Base-by-base conservation (phyloP, 92 coral and sea anemone species). In the Galaxea fascicularis region DNA sequence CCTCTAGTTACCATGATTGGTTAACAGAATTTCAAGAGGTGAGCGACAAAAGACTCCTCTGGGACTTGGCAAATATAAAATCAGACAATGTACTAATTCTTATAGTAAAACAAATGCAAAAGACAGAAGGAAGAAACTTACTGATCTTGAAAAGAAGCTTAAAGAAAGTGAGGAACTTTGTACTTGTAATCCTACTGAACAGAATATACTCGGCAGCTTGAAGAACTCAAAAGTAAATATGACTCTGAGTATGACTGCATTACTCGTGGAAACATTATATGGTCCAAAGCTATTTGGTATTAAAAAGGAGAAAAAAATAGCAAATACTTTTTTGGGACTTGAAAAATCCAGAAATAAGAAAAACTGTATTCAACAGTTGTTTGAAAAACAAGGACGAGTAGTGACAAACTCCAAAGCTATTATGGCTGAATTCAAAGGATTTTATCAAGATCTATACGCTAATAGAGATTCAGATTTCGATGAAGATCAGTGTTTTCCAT, bases 271-370 rank as follows among this genome's bases (percentile, higher is more conserved):
- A n/a, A n/a, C 27, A 67, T 81, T 18, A 27, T 81, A n/a, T 16
- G 71, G 56, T 82, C 90, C 31, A 63, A 67, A 45, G 80, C 84
- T 13, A 71, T 47, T 18, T 71, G 86, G 83, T 80, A 80, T 30
- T 77, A 87, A 80, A 46, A 80, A 74, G 87, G 90, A 4, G 90
- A 87, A 63, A 87, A 80, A 63, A 87, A 80, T 49, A 80, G 49
- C 29, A 87, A 80, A 47, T 78, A 41, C n/a, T 22, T 80, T 87
- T 64, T 72, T 80, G 73, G 72, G 53, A 27, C 77, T 80, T 25
- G 87, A 81, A 74, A 87, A 87, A 15, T 58, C 16, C 24, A 73
- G 65, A 21, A 72, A 26, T 21, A 68, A 41, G 12, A 75, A 81
- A 88, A 81, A 54, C 59, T 64, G 82, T 65, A 68, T 87, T 20